These are phyloP conservation scores for Eupithecia inturbata DNA, from an alignment of 2,888 invertebrate genomes.

Conservation along the genomic window DNA sequence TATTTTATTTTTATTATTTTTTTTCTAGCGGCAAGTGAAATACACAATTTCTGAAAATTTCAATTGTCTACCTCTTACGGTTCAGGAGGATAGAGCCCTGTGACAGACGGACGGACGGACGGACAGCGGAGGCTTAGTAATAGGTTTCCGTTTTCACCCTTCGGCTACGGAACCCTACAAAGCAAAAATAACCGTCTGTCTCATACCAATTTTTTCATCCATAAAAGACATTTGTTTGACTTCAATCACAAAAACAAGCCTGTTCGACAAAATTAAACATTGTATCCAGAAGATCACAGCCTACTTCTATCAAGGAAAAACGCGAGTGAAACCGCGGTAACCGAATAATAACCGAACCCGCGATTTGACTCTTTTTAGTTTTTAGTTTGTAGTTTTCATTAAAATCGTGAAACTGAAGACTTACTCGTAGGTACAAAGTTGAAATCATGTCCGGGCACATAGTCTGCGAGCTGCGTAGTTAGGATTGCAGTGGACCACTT, in stretches of 20 bases:
- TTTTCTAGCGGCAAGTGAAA: too few relatives aligned
- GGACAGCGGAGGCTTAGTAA: too few relatives aligned
- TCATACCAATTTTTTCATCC: neutral
- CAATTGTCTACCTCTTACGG: too few relatives aligned
- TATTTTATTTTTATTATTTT: too few relatives aligned
- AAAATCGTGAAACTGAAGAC: neutral
- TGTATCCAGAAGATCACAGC: neutral
- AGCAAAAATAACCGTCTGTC: neutral
- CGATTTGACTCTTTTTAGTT: too few relatives aligned
- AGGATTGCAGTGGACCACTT: conserved; percentile 30
- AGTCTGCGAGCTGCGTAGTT: conserved; percentile 21
- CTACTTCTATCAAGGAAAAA: neutral
- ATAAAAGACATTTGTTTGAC: neutral
- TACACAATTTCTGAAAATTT: too few relatives aligned
- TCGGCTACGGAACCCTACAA: too few relatives aligned
- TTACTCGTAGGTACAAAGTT: neutral
- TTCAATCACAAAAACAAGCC: neutral
- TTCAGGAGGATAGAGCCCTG: too few relatives aligned
- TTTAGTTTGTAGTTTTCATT: too few relatives aligned
- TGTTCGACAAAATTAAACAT: neutral
- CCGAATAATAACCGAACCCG: too few relatives aligned
- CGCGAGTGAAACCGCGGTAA: neutral
- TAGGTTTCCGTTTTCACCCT: too few relatives aligned
- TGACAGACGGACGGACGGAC: too few relatives aligned
- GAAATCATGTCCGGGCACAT: neutral